Evolutionary conservation across 2,888 invertebrate genomes (phyloP).

Genomic region (Steinernema scapterisci): DNA sequence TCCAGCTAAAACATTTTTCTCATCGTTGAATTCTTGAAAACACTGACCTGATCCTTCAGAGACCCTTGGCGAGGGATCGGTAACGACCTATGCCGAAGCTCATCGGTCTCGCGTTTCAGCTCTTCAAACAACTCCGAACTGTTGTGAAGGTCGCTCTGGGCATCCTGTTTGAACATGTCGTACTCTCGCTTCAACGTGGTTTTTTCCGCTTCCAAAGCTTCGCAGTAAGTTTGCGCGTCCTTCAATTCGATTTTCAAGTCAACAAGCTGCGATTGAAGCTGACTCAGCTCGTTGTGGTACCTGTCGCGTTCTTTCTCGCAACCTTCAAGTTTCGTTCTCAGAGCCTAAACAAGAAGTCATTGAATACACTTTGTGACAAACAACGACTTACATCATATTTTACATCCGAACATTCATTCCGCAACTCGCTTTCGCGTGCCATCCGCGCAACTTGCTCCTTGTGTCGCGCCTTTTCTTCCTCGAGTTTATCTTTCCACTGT

Average conservation of each 20-base stretch:
- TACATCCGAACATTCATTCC: slow-evolving; percentile 52
- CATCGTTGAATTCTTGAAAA: too few species aligned
- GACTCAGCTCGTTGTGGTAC: slow-evolving; percentile 45
- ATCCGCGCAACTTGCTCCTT: slow-evolving; percentile 51
- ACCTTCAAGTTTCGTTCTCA: background rate
- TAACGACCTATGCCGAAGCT: slow-evolving; percentile 45
- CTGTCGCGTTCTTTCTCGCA: slow-evolving; percentile 49
- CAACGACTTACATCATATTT: slow-evolving; percentile 57
- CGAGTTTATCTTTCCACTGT: slow-evolving; percentile 56
- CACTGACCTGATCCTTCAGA: slow-evolving; percentile 56
- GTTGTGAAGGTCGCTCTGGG: slow-evolving; percentile 61
- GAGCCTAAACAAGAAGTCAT: background rate
- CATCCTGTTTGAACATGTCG: slow-evolving; percentile 57
- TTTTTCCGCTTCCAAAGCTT: slow-evolving; percentile 55
- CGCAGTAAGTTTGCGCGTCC: slow-evolving; percentile 48
- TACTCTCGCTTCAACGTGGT: slow-evolving; percentile 54
- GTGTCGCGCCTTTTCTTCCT: slow-evolving; percentile 57
- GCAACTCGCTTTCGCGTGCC: slow-evolving; percentile 62
- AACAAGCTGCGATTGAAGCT: slow-evolving; percentile 45
- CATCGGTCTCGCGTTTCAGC: slow-evolving; percentile 50
- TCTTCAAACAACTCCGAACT: slow-evolving; percentile 63
- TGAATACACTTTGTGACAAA: background rate
- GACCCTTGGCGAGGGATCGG: slow-evolving; percentile 50
- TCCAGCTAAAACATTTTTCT: slow-evolving; percentile 58
- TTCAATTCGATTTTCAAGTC: slow-evolving; percentile 51